These are phyloP conservation scores for Rutilus rutilus DNA, from an alignment of 2,113 vertebrate genomes.

Conservation along the genomic window DNA sequence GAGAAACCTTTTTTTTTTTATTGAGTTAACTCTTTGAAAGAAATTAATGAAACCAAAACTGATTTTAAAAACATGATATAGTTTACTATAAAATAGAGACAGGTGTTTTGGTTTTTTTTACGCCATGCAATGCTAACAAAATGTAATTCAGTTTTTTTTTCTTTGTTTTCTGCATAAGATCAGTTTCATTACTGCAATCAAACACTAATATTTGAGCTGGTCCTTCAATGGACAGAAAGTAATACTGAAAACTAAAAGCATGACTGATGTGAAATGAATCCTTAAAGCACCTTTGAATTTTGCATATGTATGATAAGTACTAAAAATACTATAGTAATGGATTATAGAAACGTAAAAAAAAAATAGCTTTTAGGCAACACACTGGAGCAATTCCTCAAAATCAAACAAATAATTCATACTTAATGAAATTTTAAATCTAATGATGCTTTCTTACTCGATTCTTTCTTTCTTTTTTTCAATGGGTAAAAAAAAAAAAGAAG, in stretches of 20 bases:
- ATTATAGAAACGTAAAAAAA: not conserved
- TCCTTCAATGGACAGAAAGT: not conserved
- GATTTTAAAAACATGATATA: no score
- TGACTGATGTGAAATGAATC: not conserved
- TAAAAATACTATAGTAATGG: not conserved
- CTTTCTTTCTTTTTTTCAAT: not conserved
- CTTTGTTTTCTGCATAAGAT: not conserved
- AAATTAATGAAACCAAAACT: no score
- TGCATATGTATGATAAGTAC: not conserved
- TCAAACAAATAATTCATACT: not conserved
- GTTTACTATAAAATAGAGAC: no score
- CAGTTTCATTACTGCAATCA: not conserved
- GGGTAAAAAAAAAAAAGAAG: not conserved
- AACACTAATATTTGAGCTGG: not conserved
- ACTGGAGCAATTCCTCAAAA: not conserved
- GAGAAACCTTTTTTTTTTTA: no score
- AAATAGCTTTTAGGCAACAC: not conserved
- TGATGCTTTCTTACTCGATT: not conserved
- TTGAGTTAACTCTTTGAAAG: no score
- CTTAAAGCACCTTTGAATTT: not conserved
- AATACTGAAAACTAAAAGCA: not conserved
- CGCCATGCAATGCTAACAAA: not conserved
- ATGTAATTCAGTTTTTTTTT: not conserved
- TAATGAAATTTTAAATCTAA: not conserved
- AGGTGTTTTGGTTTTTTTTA: no score